Conservation (phyloP, 2,797 vertebrate species). For the Anguilla pacifica region DNA sequence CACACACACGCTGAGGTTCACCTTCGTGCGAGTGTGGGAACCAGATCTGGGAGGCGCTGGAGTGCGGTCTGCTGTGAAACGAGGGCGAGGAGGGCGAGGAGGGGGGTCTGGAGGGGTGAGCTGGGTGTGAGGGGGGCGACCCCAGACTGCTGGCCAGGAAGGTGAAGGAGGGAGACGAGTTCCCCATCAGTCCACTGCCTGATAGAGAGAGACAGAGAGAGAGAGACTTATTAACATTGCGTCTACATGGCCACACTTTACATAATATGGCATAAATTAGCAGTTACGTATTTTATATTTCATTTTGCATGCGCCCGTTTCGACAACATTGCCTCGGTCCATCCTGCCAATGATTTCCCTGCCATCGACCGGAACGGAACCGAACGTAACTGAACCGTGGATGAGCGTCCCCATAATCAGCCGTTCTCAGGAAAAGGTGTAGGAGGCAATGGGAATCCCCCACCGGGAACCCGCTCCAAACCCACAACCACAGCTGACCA, state of each 20-base stretch:
- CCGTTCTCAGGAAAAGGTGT: not conserved
- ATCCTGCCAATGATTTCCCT: not conserved
- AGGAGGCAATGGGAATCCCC: not conserved
- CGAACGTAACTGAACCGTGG: not conserved
- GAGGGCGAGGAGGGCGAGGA: constrained; percentile 89
- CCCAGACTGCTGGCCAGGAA: constrained; percentile 94
- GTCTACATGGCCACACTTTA: not conserved
- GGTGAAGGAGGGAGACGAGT: constrained; percentile 89
- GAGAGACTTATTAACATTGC: not conserved
- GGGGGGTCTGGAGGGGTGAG: constrained; percentile 82
- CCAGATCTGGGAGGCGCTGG: constrained; percentile 93
- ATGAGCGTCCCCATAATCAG: not conserved
- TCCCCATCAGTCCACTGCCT: constrained; percentile 93
- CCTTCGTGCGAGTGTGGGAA: constrained; percentile 97
- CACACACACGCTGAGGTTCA: constrained; percentile 57
- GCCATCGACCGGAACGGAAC: not conserved
- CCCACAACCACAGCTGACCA: not conserved
- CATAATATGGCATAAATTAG: not conserved
- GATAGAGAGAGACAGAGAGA: constrained; percentile 45
- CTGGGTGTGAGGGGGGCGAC: constrained; percentile 80
- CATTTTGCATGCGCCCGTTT: not conserved
- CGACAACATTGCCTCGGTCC: not conserved
- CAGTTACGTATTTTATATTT: not conserved
- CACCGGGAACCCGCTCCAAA: not conserved
- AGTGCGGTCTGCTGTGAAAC: constrained; percentile 87